A percentile compares a stretch with the other conserved stretches of the same genome.
These are phyloP conservation scores for Odontocerum albicorne DNA, from an alignment of 2,888 invertebrate genomes.

Conservation along the genomic window DNA sequence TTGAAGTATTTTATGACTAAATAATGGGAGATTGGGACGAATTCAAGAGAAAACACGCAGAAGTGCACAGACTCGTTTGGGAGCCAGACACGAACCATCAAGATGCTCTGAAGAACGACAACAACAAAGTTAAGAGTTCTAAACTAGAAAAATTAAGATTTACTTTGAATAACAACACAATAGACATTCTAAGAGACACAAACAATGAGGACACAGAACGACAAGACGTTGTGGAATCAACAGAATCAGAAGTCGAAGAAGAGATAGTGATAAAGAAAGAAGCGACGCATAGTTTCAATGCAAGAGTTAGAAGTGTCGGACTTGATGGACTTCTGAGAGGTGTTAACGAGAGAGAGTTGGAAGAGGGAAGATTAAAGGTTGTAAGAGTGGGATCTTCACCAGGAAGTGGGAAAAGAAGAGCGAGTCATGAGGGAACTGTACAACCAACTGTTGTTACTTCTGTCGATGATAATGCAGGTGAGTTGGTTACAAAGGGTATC, in stretches of 20 bases:
- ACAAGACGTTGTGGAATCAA: not conserved
- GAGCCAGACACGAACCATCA: not conserved
- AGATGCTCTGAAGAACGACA: not conserved
- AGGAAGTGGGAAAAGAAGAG: conserved; percentile 24
- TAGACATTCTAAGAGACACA: not conserved
- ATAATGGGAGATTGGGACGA: conserved; percentile 6
- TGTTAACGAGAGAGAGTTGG: not conserved
- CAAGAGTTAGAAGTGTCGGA: not conserved
- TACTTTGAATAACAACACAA: not conserved
- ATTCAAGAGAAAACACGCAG: not conserved
- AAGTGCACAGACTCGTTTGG: conserved; percentile 2
- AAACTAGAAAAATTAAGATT: no score
- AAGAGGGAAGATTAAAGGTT: conserved; percentile 1
- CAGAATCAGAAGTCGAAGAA: not conserved
- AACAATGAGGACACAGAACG: not conserved
- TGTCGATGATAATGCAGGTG: conserved; percentile 18
- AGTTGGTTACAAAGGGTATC: not conserved
- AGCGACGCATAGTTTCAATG: not conserved
- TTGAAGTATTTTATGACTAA: no score
- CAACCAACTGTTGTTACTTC: conserved; percentile 10
- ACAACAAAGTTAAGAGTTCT: not conserved
- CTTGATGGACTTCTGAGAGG: not conserved
- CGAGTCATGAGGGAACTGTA: conserved; percentile 30
- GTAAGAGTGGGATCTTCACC: conserved; percentile 1
- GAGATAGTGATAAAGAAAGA: not conserved